phyloP scores from a whole-genome alignment of 1,140 invertebrate species.

The Drosophila carrolli region DNA sequence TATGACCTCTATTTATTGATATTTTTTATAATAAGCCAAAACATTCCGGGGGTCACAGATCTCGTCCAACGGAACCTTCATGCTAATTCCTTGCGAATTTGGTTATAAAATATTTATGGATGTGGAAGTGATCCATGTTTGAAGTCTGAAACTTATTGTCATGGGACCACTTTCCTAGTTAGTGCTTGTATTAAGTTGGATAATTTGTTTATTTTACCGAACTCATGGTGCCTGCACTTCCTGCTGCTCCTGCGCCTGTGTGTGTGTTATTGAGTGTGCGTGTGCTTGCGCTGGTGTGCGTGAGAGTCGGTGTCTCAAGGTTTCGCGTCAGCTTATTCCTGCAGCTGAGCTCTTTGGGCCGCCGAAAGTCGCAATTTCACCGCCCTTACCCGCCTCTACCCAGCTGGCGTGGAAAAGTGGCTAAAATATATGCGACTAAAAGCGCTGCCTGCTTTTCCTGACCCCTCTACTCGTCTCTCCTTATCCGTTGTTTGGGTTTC shows the following conservation, averaged over 20 bases:
- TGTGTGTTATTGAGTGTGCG: slow-evolving; percentile 7
- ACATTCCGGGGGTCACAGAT: no score
- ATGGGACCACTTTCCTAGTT: not conserved
- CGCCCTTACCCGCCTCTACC: slow-evolving; percentile 13
- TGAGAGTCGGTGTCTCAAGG: slow-evolving; percentile 14
- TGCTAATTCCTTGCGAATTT: no score
- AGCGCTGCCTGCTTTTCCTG: slow-evolving; percentile 8
- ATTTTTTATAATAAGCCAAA: no score
- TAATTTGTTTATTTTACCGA: slow-evolving; percentile 52
- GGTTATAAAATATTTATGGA: no score
- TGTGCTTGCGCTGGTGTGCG: slow-evolving; percentile 3
- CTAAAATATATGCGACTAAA: not conserved
- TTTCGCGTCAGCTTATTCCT: slow-evolving; percentile 39
- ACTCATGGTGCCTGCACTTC: slow-evolving; percentile 56
- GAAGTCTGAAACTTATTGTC: no score
- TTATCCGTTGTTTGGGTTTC: slow-evolving; percentile 42
- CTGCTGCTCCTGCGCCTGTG: slow-evolving; percentile 22
- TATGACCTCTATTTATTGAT: no score
- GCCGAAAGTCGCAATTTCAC: slow-evolving; percentile 61
- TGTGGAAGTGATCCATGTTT: no score
- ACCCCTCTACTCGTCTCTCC: slow-evolving; percentile 27
- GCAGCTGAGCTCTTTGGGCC: slow-evolving; percentile 29
- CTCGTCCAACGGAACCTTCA: no score
- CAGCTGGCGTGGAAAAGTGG: slow-evolving; percentile 21
- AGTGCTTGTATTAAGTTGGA: not conserved